Evolutionary conservation across 2,113 vertebrate genomes (phyloP), one percentile per base, ranked within the genome.

Genomic region (Cavia porcellus): DNA sequence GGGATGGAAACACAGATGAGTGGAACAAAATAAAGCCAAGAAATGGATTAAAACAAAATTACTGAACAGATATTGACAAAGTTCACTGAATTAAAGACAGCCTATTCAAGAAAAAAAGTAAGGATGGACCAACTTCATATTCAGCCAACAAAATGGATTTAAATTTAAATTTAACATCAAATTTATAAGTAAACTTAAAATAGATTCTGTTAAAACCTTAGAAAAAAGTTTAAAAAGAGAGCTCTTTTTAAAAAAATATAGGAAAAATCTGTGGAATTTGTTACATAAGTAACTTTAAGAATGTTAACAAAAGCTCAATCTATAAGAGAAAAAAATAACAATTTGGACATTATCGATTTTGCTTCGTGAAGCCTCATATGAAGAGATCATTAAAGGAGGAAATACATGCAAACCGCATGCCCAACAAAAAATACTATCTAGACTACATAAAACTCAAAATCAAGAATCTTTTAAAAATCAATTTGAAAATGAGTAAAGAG

Each of bases 41-140:
- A 82, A 86, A 68, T 4, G 88, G n/a, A 82, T 4, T 45, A 45
- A 74, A 2, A 66, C 5, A 94, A 61, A 86, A 25, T 61, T 35
- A 5, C 4, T 45, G 50, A 89, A 52, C 38, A 66, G 32, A n/a
- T 82, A 82, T 92, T 96, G n/a, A 79, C 61, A 70, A 89, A 92
- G 52, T 61, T 13, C 50, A 89, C 45, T 55, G 64, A 6, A 75
- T 15, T 5, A 94, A 89, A 74, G 2, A 74, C 28, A 94, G 2
- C 2, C 22, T 75, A 86, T 92, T 90, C 62, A 57, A 92, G 8
- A 62, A n/a, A 50, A 64, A 32, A 80, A 90, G n/a, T n/a, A n/a
- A 28, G 8, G 3, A 17, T 70, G 1, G 3, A 75, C 64, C 59
- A 66, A 68, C 1, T 86, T 5, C 42, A 55, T 82, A 42, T 66